Base-by-base conservation (phyloP, 2,888 invertebrate genomes). In the Cartodere bifasciata region DNA sequence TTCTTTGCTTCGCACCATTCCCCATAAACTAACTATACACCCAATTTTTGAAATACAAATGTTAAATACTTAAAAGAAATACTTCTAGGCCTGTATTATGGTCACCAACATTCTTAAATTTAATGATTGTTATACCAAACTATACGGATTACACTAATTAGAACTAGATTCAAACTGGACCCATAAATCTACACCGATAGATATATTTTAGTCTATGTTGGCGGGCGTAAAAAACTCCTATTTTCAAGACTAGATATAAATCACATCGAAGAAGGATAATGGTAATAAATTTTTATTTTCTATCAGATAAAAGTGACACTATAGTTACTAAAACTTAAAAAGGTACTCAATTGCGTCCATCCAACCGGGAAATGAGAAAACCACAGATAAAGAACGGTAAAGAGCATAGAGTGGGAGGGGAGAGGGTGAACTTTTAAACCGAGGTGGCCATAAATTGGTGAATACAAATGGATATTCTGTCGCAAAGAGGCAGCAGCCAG, bases 291-390 rank as follows among this genome's bases (percentile, higher is more conserved):
- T 50, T 48, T 45, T 45, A 44, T 41, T 41, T 42, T 48, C 49
- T 50, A 58, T 58, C 57, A 52, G 57, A 58, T 58, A 55, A 54
- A 52, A 52, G 46, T 56, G 58, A 58, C 58, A 59, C 52, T 53
- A 56, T 57, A 58, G 58, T 59, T 58, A 54, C 55, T 49, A 51
- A 55, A 58, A 57, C 56, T 57, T 55, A 54, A 58, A 58, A 58
- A 57, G 56, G 53, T 57, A 53, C 56, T 56, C 55, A 49, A 54
- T 55, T 53, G 56, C 50, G 49, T 46, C 53, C 58, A 54, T 53
- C 58, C 57, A 52, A 55, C 55, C 58, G 57, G 58, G 56, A 58
- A 60, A 60, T 60, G 56, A 58, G 58, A 52, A 52, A 53, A 51
- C 54, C 55, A 45, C 49, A 50, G 51, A 53, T 51, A 52, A 50